Percentiles rank a stretch among this genome's conserved stretches.
Evolutionary conservation across 1,140 invertebrate species (phyloP).

Genomic region (Drosophila persimilis): DNA sequence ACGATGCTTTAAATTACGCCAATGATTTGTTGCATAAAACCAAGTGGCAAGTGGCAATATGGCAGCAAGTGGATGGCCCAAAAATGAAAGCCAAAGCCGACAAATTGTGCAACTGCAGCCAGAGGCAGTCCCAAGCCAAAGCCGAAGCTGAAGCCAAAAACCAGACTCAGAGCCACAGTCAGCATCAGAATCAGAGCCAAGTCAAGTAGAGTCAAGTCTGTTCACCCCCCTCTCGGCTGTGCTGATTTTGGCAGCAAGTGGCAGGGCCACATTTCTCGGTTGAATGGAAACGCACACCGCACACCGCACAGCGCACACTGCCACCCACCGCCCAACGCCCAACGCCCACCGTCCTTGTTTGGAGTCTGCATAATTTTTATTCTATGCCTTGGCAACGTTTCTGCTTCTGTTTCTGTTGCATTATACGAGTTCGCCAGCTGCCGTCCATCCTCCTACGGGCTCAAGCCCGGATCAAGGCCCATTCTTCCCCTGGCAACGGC

Average conservation of each 20-base stretch:
- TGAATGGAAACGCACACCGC: constrained; percentile 42
- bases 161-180: constrained; percentile 13
- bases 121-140: constrained; percentile 25
- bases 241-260: constrained; percentile 80
- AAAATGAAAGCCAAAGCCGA: constrained; percentile 66
- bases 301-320: neutral
- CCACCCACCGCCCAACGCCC: neutral
- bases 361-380: constrained; percentile 78
- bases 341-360: constrained; percentile 37
- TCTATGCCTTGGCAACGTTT: constrained; percentile 63
- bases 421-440: constrained; percentile 19
- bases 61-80: constrained; percentile 65
- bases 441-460: constrained; percentile 5
- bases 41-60: constrained; percentile 76
- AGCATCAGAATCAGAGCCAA: constrained; percentile 47
- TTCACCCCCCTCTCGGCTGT: constrained; percentile 11
- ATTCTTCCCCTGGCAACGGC: constrained; percentile 5
- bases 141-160: constrained; percentile 43
- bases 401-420: constrained; percentile 41
- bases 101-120: constrained; percentile 74
- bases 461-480: constrained; percentile 12
- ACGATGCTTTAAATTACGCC: constrained; percentile 76
- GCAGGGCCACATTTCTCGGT: constrained; percentile 78
- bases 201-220: constrained; percentile 48
- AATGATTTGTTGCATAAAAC: constrained; percentile 81